phyloP scores from a whole-genome alignment of 2,888 invertebrate species.

The Tetheella fluctuosa region DNA sequence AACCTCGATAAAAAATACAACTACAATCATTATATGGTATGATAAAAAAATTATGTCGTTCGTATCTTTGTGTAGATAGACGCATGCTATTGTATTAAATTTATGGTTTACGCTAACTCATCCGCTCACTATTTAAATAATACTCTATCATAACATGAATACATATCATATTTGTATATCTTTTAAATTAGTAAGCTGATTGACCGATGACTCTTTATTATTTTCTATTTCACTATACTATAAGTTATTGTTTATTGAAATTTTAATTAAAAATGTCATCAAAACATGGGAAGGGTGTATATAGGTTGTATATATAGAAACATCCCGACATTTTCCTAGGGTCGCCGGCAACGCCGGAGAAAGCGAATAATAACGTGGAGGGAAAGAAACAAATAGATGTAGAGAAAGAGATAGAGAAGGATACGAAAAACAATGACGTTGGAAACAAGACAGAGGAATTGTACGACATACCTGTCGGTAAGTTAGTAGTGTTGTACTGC shows the following conservation, averaged over 20 bases:
- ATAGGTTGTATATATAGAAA: conserved; percentile 44
- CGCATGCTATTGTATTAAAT: conserved; percentile 36
- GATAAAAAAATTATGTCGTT: conserved; percentile 15
- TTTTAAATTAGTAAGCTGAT: background rate
- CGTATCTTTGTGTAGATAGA: conserved; percentile 46
- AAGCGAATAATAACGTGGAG: conserved; percentile 67
- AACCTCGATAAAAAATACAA: too few species aligned
- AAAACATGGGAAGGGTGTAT: conserved; percentile 8
- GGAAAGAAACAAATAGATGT: conserved; percentile 62
- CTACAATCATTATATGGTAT: too few species aligned
- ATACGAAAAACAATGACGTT: conserved; percentile 55
- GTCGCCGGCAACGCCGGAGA: conserved; percentile 62
- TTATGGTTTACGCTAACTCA: conserved; percentile 11
- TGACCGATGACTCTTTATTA: background rate
- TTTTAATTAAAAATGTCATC: background rate
- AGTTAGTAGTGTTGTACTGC: conserved; percentile 41
- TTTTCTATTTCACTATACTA: background rate
- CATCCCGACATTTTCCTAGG: conserved; percentile 64
- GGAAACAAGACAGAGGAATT: conserved; percentile 68
- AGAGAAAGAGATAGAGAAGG: conserved; percentile 60
- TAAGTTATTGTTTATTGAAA: background rate
- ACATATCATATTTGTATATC: background rate
- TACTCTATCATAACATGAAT: background rate
- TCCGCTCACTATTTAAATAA: background rate
- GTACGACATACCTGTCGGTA: conserved; percentile 79